Percentiles rank a stretch among this genome's conserved stretches.
Conservation (phyloP, 2,113 vertebrate genomes). For the Oryzias curvinotus region DNA sequence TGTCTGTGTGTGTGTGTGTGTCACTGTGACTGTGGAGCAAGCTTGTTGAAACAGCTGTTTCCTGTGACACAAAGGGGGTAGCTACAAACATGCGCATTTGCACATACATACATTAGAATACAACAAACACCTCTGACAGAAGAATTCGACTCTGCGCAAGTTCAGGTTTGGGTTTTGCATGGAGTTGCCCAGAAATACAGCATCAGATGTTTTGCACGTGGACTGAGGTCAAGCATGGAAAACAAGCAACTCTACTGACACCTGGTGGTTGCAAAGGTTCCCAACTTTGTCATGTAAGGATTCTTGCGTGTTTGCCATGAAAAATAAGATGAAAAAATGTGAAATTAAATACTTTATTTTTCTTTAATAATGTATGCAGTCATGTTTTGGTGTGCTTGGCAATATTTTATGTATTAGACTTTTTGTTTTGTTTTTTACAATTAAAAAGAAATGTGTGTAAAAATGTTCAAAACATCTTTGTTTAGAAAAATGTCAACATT, state of each 20-base stretch:
- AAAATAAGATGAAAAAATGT: too few relatives aligned
- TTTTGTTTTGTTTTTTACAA: too few relatives aligned
- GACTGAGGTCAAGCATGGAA: not conserved
- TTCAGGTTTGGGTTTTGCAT: not conserved
- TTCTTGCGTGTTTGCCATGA: not conserved
- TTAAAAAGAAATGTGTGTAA: too few relatives aligned
- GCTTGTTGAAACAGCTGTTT: conserved; percentile 60
- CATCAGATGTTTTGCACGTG: conserved; percentile 5
- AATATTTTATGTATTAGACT: too few relatives aligned
- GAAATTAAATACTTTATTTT: too few relatives aligned
- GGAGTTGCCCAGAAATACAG: not conserved
- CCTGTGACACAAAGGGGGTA: conserved; percentile 28
- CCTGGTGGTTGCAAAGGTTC: conserved; percentile 30
- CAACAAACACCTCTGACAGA: not conserved
- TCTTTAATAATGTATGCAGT: too few relatives aligned
- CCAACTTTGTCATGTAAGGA: not conserved
- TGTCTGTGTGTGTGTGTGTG: conserved; percentile 18
- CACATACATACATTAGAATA: conserved; percentile 12
- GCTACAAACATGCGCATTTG: conserved; percentile 13
- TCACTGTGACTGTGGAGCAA: conserved; percentile 36
- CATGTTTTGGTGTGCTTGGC: too few relatives aligned
- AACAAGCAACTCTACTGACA: conserved; percentile 24
- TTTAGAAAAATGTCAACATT: too few relatives aligned
- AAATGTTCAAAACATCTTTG: too few relatives aligned
- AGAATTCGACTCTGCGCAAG: not conserved